Percentiles rank a stretch among this genome's conserved stretches.
Evolutionary conservation across 2,797 vertebrate species (phyloP).

Genomic region (Aldrovandia affinis): DNA sequence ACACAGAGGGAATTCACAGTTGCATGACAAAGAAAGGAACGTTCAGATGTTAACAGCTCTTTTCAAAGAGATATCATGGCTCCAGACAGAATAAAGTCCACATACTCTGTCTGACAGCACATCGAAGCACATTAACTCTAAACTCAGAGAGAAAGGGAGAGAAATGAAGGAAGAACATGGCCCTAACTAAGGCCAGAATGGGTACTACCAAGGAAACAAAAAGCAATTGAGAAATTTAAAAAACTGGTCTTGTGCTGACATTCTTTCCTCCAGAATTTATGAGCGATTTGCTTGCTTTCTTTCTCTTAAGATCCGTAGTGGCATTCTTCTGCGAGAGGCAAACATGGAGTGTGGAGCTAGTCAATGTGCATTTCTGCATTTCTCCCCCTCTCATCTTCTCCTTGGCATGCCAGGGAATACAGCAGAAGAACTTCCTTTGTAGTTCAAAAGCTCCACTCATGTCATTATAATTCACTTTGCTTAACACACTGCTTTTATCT

Average conservation of each 20-base stretch:
- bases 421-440: slow-evolving; percentile 22
- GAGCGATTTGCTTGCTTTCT: not conserved
- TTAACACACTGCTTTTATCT: not conserved
- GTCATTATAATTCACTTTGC: slow-evolving; percentile 1
- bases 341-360: not conserved
- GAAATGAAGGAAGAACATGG: slow-evolving; percentile 7
- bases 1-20: too few relatives aligned
- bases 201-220: slow-evolving; percentile 40
- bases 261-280: not conserved
- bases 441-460: slow-evolving; percentile 32
- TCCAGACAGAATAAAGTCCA: too few relatives aligned
- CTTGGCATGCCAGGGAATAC: not conserved
- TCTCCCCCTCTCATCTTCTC: not conserved
- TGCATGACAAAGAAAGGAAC: too few relatives aligned
- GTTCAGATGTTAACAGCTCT: too few relatives aligned
- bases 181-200: slow-evolving; percentile 41
- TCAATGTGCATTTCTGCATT: not conserved
- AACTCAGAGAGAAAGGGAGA: not conserved
- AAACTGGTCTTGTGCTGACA: slow-evolving; percentile 36
- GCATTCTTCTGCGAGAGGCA: not conserved
- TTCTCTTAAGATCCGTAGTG: not conserved
- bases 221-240: slow-evolving; percentile 29
- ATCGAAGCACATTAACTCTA: not conserved
- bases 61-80: too few relatives aligned
- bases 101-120: not conserved